These are phyloP conservation scores for Chrysolina haemoptera DNA, from an alignment of 2,888 invertebrate species.

Conservation along the genomic window DNA sequence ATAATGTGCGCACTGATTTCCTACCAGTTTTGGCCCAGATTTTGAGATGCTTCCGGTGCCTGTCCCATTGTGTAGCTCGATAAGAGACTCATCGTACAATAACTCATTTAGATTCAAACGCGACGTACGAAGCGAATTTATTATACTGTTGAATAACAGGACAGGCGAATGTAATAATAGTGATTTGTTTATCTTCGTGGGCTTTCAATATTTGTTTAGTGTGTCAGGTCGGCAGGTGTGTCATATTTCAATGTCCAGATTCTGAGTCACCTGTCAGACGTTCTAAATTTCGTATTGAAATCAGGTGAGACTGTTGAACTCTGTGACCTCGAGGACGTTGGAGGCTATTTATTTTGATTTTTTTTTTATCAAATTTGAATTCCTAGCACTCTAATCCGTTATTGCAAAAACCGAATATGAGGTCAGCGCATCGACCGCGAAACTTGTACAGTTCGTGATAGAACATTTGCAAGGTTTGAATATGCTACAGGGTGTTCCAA, in stretches of 20 bases:
- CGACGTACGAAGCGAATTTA: neutral
- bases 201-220: constrained; percentile 7
- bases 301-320: constrained; percentile 4
- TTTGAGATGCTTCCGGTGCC: constrained; percentile 3
- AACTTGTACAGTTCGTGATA: neutral
- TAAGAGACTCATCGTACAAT: neutral
- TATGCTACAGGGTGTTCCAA: too few species aligned
- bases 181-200: constrained; percentile 1
- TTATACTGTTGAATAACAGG: constrained; percentile 12
- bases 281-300: neutral
- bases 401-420: neutral
- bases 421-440: constrained; percentile 5
- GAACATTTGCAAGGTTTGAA: too few species aligned
- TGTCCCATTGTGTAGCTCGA: neutral
- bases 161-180: constrained; percentile 18
- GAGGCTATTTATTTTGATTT: constrained; percentile 9
- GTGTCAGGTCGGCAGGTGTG: constrained; percentile 21
- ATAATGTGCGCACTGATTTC: neutral
- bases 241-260: constrained; percentile 2
- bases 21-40: constrained; percentile 7
- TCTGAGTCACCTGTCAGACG: constrained; percentile 11
- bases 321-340: neutral
- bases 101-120: constrained; percentile 17
- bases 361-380: neutral
- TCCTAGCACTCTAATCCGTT: neutral